Evolutionary conservation across 2,797 vertebrate species (phyloP).

Genomic region (Hypotaenidia okinawae): DNA sequence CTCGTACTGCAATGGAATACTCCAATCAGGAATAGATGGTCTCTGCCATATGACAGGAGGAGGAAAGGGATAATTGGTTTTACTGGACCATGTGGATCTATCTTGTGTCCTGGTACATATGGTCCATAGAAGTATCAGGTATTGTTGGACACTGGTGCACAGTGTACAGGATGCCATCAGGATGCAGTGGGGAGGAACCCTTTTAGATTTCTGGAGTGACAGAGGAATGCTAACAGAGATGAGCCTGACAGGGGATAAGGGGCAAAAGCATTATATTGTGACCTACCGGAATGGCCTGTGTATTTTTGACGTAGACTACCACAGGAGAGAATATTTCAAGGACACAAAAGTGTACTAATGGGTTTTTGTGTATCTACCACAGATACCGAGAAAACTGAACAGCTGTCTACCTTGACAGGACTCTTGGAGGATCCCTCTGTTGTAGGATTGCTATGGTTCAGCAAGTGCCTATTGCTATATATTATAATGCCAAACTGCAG

Average conservation of each 20-base stretch:
- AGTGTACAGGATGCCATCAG: background rate
- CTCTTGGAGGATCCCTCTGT: background rate
- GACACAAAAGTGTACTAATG: background rate
- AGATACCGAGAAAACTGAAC: background rate
- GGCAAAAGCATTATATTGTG: background rate
- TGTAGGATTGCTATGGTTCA: background rate
- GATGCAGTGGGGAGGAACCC: fast-evolving
- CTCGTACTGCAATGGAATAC: background rate
- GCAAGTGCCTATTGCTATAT: background rate
- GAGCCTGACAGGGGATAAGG: background rate
- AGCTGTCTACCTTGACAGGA: background rate
- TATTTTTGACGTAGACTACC: background rate
- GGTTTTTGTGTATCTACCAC: background rate
- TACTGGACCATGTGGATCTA: background rate
- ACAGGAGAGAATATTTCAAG: background rate
- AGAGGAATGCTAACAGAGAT: background rate
- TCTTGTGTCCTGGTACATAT: background rate
- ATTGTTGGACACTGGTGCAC: background rate
- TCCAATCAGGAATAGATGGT: background rate
- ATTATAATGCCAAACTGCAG: background rate
- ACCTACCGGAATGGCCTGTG: fast-evolving
- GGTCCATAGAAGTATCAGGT: background rate
- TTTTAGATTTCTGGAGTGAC: background rate
- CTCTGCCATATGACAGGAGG: background rate
- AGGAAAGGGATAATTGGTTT: background rate